Conservation (phyloP, 2,113 vertebrate genomes). For the Thamnaconus septentrionalis region DNA sequence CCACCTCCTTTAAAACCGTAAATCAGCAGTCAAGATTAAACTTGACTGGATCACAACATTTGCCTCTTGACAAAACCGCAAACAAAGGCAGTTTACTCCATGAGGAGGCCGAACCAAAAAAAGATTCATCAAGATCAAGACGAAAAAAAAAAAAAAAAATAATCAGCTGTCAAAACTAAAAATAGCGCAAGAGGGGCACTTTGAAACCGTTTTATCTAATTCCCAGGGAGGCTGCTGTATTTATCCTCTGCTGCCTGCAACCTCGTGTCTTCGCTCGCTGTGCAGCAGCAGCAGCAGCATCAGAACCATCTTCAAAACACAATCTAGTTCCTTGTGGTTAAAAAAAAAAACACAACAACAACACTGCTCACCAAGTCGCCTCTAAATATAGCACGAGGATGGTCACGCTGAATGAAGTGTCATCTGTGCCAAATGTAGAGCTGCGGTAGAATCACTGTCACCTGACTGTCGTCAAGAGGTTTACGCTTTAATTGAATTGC, state of each 20-base stretch:
- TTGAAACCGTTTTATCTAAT: conserved; percentile 12
- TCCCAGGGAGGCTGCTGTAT: conserved; percentile 18
- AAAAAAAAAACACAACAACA: neutral
- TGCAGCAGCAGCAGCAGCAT: neutral
- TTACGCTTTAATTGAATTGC: neutral
- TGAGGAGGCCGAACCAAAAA: neutral
- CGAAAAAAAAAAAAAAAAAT: conserved; percentile 16
- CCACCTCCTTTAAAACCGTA: too few relatives aligned
- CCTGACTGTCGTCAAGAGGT: conserved; percentile 27
- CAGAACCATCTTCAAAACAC: neutral
- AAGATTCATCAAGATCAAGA: neutral
- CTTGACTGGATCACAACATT: neutral
- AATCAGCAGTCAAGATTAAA: too few relatives aligned
- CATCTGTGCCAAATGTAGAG: conserved; percentile 14
- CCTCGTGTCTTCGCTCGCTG: neutral
- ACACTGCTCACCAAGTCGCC: neutral
- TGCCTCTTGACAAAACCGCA: neutral
- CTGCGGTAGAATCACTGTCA: neutral
- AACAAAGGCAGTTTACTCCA: neutral
- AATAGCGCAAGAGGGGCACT: conserved; percentile 35
- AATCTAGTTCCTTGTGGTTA: neutral
- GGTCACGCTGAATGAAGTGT: neutral
- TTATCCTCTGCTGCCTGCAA: conserved; percentile 11
- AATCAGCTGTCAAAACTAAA: conserved; percentile 38
- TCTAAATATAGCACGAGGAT: neutral